Conservation (phyloP, 2,797 vertebrate species). For the Pitangus sulphuratus region DNA sequence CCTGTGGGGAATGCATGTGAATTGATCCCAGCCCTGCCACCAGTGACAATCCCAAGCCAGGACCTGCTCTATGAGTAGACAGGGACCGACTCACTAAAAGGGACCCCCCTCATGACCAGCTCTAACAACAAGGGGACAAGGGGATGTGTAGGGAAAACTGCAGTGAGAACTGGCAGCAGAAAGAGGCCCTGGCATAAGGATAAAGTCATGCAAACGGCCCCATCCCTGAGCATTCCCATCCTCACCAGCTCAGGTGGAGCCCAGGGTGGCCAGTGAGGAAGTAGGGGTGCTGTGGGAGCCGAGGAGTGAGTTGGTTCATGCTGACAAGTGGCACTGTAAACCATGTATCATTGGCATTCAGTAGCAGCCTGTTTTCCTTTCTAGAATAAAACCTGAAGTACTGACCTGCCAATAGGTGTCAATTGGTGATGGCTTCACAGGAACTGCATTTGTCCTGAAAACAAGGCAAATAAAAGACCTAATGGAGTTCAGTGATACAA, state of each 20-base stretch:
- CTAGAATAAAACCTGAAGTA: background rate
- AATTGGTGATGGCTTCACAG: background rate
- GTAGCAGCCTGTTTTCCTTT: background rate
- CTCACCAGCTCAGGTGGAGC: fast-evolving
- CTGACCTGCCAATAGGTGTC: background rate
- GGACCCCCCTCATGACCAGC: fast-evolving
- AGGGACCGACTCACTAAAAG: background rate
- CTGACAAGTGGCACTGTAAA: fast-evolving
- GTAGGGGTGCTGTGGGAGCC: background rate
- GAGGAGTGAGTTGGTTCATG: fast-evolving
- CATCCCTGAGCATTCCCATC: fast-evolving
- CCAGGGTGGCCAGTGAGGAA: fast-evolving
- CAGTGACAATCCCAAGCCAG: fast-evolving
- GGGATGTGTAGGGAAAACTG: background rate
- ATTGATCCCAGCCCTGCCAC: background rate
- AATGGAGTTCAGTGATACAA: background rate
- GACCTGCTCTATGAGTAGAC: background rate
- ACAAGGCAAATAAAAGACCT: background rate
- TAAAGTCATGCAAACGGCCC: fast-evolving
- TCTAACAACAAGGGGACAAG: fast-evolving
- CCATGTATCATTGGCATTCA: fast-evolving
- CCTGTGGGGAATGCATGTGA: fast-evolving
- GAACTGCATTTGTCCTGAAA: background rate
- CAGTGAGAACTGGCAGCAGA: background rate
- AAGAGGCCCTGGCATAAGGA: background rate